phyloP scores from a whole-genome alignment of 2,113 vertebrate genomes.

The Tylochromis polylepis region DNA sequence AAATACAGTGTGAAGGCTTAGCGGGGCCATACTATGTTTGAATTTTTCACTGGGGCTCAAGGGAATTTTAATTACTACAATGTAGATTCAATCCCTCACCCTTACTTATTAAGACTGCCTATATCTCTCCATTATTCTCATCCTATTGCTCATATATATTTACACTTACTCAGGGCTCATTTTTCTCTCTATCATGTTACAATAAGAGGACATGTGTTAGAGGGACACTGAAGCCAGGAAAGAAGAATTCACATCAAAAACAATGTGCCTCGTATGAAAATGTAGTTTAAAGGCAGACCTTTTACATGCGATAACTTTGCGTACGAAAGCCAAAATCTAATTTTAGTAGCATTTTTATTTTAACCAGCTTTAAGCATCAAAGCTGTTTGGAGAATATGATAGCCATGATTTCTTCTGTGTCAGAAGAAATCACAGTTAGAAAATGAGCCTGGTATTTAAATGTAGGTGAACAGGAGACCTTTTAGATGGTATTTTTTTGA shows the following conservation, averaged over 20 bases:
- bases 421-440: neutral
- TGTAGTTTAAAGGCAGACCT: neutral
- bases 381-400: neutral
- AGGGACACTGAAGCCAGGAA: neutral
- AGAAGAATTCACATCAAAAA: neutral
- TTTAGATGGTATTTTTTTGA: neutral
- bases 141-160: neutral
- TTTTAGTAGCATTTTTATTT: neutral
- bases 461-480: neutral
- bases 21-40: slow-evolving; percentile 44
- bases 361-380: neutral
- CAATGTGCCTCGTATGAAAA: neutral
- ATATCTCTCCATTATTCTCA: neutral
- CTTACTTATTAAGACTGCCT: neutral
- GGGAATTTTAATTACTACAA: slow-evolving; percentile 49
- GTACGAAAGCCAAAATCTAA: neutral
- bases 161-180: neutral
- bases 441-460: neutral
- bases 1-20: slow-evolving; percentile 6
- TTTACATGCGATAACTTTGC: neutral
- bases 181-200: neutral
- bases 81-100: slow-evolving; percentile 32
- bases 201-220: neutral
- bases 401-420: neutral
- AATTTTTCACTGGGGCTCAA: slow-evolving; percentile 40